Conservation (phyloP, 2,888 invertebrate species). For the Adela reaumurella region DNA sequence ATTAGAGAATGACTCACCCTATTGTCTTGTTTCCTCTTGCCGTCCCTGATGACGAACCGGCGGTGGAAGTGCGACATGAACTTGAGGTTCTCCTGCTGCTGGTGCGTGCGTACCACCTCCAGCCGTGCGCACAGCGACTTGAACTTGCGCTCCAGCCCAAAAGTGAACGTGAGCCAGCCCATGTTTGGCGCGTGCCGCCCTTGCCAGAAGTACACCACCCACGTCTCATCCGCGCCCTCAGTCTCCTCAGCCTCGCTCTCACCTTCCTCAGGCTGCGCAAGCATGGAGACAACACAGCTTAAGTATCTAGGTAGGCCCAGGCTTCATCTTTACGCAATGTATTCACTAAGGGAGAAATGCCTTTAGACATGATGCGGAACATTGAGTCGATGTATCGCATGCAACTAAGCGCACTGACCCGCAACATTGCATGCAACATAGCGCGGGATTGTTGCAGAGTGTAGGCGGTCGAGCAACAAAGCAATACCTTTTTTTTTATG, state of each 20-base stretch:
- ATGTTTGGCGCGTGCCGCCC: conserved; percentile 95
- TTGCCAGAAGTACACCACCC: conserved; percentile 99
- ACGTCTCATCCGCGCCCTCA: conserved; percentile 59
- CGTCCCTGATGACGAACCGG: conserved; percentile 89
- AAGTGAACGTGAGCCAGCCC: conserved; percentile 99
- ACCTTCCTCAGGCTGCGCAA: conserved; percentile 4
- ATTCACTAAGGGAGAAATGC: no score
- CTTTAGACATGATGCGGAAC: no score
- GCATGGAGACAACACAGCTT: no score
- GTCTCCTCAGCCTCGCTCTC: conserved; percentile 22
- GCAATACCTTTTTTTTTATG: no score
- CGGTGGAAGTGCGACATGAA: conserved; percentile 95
- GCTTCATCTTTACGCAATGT: no score
- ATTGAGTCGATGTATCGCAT: no score
- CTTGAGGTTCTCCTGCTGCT: conserved; percentile 97
- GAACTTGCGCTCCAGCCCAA: conserved; percentile 64
- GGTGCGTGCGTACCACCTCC: conserved; percentile 86
- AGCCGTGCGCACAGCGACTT: conserved; percentile 21
- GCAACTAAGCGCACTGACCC: no score
- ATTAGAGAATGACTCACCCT: no score
- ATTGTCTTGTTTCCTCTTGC: conserved; percentile 64
- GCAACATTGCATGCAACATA: no score
- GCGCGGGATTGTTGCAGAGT: no score
- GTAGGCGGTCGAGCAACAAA: no score
- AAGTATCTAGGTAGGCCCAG: no score